Evolutionary conservation across 2,888 invertebrate species (phyloP), one percentile per base, ranked within the genome.

Genomic region (Drepanosiphum platanoidis): DNA sequence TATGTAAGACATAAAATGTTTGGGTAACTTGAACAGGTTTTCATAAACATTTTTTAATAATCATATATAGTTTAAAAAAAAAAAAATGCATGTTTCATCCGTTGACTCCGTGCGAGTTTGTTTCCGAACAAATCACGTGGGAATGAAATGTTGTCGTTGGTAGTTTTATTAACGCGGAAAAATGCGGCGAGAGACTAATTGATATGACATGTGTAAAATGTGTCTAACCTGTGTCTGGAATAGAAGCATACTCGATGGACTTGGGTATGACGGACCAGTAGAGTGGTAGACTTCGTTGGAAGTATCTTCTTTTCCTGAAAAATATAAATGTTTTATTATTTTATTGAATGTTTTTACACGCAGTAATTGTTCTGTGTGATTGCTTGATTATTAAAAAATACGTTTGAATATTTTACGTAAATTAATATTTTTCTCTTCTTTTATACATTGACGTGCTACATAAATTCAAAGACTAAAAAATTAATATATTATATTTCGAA

Each of bases 241-340:
- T 91, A 96, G 95, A 93, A 96, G 95, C 96, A 96, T 96, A 93
- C 95, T 96, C 94, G 96, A 92, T 88, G 92, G 91, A 88, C 92
- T 92, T 88, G 92, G 92, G 89, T 90, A 91, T 89, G 91, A 91
- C 90, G 92, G 75, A 77, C 84, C 84, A 39, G 84, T 36, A 58
- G 84, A 84, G 58, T 84, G 77, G 68, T 84, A 84, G 52, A 58
- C 42, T 68, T 84, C 84, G 84, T 75, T 84, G 30, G 84, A 84
- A 58, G 75, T 68, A 66, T 84, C 84, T 84, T 84, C 84, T 84
- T 84, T 84, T 68, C 84, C 84, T 84, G 75, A 30, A 84, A 84
- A 52, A 83, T 11, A 9, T 30, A 42, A 52, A n/a, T n/a, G n/a
- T n/a, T n/a, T n/a, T n/a, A n/a, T n/a, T n/a, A n/a, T n/a, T n/a